These are phyloP conservation scores for Sparidentex hasta DNA, from an alignment of 2,797 vertebrate species.

Conservation along the genomic window DNA sequence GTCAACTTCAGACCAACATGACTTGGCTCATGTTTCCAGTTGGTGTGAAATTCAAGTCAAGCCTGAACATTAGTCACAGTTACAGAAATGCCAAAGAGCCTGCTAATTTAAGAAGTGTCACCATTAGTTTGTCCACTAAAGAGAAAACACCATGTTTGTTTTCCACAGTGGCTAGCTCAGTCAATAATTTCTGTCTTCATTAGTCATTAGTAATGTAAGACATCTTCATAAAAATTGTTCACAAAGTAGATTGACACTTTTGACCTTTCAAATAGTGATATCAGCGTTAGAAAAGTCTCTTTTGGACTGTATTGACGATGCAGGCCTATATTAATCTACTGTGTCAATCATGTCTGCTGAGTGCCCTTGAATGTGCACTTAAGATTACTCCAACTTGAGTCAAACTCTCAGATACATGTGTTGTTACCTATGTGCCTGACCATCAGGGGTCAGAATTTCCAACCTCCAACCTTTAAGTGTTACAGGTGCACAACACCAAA, in stretches of 20 bases:
- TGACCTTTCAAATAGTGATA: neutral
- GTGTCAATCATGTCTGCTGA: neutral
- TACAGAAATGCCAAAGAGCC: neutral
- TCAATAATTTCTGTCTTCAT: slow-evolving; percentile 7
- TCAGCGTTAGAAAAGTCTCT: neutral
- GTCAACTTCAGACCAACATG: neutral
- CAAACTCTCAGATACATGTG: slow-evolving; percentile 7
- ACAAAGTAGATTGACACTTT: neutral
- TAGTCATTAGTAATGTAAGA: neutral
- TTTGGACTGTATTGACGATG: slow-evolving; percentile 3
- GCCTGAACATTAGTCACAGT: neutral
- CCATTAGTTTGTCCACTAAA: slow-evolving; percentile 6
- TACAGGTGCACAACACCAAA: too few species aligned
- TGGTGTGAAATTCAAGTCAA: neutral
- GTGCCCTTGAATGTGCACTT: neutral
- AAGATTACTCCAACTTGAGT: neutral
- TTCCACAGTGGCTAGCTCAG: neutral
- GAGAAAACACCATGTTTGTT: too few species aligned
- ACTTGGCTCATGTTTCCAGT: neutral
- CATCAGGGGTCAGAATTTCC: too few species aligned
- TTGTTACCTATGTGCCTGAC: too few species aligned
- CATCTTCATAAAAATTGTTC: too few species aligned
- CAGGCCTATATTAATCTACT: slow-evolving; percentile 1
- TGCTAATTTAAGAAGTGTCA: neutral
- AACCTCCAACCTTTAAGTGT: too few species aligned